Percentiles rank a stretch among this genome's conserved stretches.
Evolutionary conservation across 2,797 vertebrate genomes (phyloP).

Genomic region (Rhabdomys pumilio): DNA sequence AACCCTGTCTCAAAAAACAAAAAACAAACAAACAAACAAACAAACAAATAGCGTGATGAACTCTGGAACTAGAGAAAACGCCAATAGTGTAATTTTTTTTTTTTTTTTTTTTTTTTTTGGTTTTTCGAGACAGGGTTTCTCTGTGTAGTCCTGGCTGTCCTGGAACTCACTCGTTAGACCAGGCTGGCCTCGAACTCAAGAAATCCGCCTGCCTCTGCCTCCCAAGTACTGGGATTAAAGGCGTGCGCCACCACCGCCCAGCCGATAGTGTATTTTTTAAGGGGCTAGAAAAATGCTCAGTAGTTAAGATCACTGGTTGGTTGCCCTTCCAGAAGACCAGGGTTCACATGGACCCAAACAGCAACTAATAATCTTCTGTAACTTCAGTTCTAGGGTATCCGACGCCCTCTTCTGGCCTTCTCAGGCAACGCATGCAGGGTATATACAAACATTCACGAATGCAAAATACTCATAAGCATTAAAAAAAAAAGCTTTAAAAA

Average conservation of each 20-base stretch:
- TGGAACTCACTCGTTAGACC: too few relatives aligned
- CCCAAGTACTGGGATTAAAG: too few relatives aligned
- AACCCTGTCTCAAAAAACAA: too few relatives aligned
- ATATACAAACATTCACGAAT: not conserved
- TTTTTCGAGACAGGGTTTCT: too few relatives aligned
- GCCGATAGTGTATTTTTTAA: not conserved
- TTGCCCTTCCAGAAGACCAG: not conserved
- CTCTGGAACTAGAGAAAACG: slow-evolving; percentile 1
- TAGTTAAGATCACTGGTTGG: not conserved
- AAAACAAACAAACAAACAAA: too few relatives aligned
- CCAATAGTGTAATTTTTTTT: not conserved
- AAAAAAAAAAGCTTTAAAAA: not conserved
- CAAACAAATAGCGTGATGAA: slow-evolving; percentile 36
- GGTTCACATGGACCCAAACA: not conserved
- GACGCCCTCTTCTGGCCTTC: not conserved
- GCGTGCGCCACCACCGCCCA: too few relatives aligned
- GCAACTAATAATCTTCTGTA: not conserved
- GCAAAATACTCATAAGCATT: not conserved
- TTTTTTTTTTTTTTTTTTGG: too few relatives aligned
- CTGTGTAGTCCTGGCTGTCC: too few relatives aligned
- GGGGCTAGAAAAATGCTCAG: not conserved
- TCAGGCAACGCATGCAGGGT: not conserved
- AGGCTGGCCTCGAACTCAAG: too few relatives aligned
- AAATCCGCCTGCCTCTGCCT: too few relatives aligned
- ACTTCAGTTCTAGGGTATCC: not conserved